Conservation (phyloP, 2,888 invertebrate species). For the Amphiduros pacificus region DNA sequence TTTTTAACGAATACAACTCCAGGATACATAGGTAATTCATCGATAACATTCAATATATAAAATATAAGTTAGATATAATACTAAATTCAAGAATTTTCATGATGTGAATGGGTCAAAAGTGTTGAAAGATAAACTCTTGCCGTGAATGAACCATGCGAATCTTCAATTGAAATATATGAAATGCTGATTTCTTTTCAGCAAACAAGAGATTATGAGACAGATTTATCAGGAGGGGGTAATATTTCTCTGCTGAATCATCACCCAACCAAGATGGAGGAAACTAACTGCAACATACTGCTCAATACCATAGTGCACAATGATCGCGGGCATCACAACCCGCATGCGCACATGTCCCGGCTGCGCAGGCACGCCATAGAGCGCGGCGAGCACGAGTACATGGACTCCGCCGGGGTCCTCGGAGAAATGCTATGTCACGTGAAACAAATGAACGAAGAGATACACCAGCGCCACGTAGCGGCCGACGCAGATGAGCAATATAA, state of each 20-base stretch:
- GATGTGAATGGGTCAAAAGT: too few relatives aligned
- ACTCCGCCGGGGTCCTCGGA: slow-evolving; percentile 10
- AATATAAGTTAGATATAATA: too few relatives aligned
- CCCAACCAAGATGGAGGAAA: slow-evolving; percentile 18
- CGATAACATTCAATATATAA: too few relatives aligned
- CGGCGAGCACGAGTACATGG: background rate
- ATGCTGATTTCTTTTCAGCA: background rate
- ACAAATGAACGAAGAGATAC: slow-evolving; percentile 30
- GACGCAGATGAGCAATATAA: slow-evolving; percentile 28
- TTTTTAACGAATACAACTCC: too few relatives aligned
- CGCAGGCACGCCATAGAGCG: slow-evolving; percentile 1
- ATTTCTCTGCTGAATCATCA: slow-evolving; percentile 20
- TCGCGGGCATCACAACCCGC: background rate
- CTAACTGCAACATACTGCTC: slow-evolving; percentile 25
- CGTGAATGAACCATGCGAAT: too few relatives aligned
- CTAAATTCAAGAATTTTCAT: too few relatives aligned
- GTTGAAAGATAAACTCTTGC: too few relatives aligned
- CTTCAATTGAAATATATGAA: too few relatives aligned
- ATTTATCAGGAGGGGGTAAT: slow-evolving; percentile 13
- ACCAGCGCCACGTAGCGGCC: slow-evolving; percentile 18
- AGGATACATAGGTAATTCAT: too few relatives aligned
- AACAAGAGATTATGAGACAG: slow-evolving; percentile 15
- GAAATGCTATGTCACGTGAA: slow-evolving; percentile 29
- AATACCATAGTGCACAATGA: slow-evolving; percentile 18
- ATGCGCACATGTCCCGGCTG: background rate